Evolutionary conservation across 1,140 invertebrate species (phyloP).

Genomic region (Euura lappo): DNA sequence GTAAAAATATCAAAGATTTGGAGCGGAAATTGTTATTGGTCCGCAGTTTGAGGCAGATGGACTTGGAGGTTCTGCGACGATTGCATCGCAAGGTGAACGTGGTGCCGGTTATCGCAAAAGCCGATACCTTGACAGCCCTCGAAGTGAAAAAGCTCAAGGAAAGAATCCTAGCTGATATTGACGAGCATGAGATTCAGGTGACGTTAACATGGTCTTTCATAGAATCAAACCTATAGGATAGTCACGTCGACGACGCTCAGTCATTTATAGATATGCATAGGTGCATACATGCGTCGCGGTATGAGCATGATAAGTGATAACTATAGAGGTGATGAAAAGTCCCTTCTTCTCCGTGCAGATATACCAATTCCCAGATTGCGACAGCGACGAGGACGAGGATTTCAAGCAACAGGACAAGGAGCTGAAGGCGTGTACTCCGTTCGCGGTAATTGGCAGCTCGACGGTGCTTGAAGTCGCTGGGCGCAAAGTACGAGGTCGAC

Average conservation of each 20-base stretch:
- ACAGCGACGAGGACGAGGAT: constrained; percentile 92
- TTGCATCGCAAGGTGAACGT: constrained; percentile 97
- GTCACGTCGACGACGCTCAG: no score
- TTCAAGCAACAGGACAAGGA: constrained; percentile 91
- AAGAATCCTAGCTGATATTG: constrained; percentile 78
- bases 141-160: constrained; percentile 92
- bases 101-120: constrained; percentile 97
- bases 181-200: constrained; percentile 85
- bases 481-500: constrained; percentile 85
- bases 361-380: constrained; percentile 97
- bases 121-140: constrained; percentile 90
- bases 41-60: constrained; percentile 87
- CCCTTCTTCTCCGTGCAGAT: constrained; percentile 60
- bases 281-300: no score
- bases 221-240: no score
- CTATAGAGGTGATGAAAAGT: no score
- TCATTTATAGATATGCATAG: no score
- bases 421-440: constrained; percentile 90
- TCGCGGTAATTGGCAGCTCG: constrained; percentile 96
- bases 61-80: constrained; percentile 92
- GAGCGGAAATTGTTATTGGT: neutral
- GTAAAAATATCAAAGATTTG: no score
- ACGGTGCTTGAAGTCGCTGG: constrained; percentile 92
- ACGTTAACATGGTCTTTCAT: neutral
- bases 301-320: no score